Base-by-base conservation (phyloP, 1,140 invertebrate genomes). In the Papilio xuthus region DNA sequence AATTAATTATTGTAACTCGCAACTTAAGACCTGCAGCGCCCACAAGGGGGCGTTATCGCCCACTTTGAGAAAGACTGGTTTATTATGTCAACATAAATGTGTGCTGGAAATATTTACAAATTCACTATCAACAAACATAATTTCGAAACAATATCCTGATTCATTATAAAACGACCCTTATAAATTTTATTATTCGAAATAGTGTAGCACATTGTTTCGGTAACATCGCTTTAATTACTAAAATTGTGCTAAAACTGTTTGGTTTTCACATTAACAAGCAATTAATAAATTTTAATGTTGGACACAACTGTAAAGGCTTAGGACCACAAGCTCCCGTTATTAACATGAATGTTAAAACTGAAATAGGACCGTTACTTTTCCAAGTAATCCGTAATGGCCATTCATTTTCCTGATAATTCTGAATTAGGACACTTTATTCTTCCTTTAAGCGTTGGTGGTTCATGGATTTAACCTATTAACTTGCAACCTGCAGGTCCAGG, bases 271-370 rank as follows among this genome's bases (percentile, higher is more conserved):
- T 63, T 63, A 63, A 63, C 60, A 26, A 63, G 23, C 60, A 63
- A 63, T 63, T 63, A 63, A 63, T 63, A 63, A 63, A 63, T 63
- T 63, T 63, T 63, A 63, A 56, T 56, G 53, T 63, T 63, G 60
- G 60, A 28, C 60, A 63, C 60, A 63, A 63, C 26, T 63, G 60
- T 28, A 63, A 63, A 63, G 23, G 60, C 23, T 63, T 63, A 63
- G 60, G 60, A 63, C 60, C 60, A 63, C 60, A 28, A 63, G 60
- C 60, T 63, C 60, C 23, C 60, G 26, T 63, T 63, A 63, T 63
- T 63, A 63, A 63, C 23, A 63, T 63, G 23, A 23, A 60, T 60
- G 53, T 23, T 60, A 60, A 60, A 60, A 60, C 53, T 26, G 53
- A 63, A 63, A 60, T 60, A 53, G 50, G 50, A 53, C n/a, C 20